Evolutionary conservation across 2,888 invertebrate species (phyloP).

Genomic region (Rhabditophanes sp.): DNA sequence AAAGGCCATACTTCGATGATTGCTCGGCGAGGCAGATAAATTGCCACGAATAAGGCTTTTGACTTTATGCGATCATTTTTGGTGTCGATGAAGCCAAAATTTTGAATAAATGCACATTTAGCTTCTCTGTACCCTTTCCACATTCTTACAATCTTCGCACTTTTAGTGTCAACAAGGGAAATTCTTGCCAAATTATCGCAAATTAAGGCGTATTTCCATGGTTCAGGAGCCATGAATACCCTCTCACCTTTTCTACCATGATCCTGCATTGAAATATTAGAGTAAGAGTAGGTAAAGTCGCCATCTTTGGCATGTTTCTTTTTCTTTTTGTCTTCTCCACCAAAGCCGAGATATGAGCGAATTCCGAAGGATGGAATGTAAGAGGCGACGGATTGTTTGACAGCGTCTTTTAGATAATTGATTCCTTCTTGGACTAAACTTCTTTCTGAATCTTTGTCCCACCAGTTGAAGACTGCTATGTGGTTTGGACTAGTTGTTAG

Average conservation of each 20-base stretch:
- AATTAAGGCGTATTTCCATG: slow-evolving; percentile 34
- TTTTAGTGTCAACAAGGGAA: slow-evolving; percentile 57
- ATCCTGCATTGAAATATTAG: slow-evolving; percentile 8
- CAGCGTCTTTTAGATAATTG: slow-evolving; percentile 12
- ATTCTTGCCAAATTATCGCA: slow-evolving; percentile 75
- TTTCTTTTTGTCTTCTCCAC: slow-evolving; percentile 13
- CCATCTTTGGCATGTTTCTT: slow-evolving; percentile 15
- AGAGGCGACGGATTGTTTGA: slow-evolving; percentile 9
- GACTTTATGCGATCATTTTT: slow-evolving; percentile 15
- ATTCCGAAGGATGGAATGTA: slow-evolving; percentile 30
- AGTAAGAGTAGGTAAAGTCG: slow-evolving; percentile 1
- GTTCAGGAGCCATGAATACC: slow-evolving; percentile 11
- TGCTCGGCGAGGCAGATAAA: slow-evolving; percentile 79
- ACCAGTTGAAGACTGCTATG: no score
- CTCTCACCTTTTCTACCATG: slow-evolving; percentile 12
- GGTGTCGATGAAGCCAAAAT: slow-evolving; percentile 45
- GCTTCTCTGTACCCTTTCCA: slow-evolving; percentile 93
- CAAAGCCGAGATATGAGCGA: slow-evolving; percentile 32
- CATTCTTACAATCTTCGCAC: slow-evolving; percentile 54
- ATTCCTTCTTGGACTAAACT: slow-evolving; percentile 5
- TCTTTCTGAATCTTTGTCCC: neutral
- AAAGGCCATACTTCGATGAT: slow-evolving; percentile 72
- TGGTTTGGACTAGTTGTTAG: slow-evolving; percentile 9
- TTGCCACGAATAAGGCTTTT: slow-evolving; percentile 60
- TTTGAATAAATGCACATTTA: slow-evolving; percentile 78